Base-by-base conservation (phyloP, 1,140 invertebrate genomes). In the Megathymus violae region DNA sequence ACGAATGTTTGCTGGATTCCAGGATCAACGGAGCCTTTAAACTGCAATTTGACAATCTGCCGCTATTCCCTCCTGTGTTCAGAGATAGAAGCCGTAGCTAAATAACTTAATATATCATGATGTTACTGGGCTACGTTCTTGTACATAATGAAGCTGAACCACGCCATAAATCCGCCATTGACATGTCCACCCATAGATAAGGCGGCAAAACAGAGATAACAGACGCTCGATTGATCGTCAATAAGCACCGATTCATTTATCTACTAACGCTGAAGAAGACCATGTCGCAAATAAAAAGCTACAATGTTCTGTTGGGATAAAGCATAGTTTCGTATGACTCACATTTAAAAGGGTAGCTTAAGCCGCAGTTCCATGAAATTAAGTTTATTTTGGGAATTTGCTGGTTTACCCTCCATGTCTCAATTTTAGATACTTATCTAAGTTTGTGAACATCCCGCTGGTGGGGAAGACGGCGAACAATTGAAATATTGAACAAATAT, bases 211-310 rank as follows among this genome's bases (percentile, higher is more conserved):
- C 62, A 75, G 66, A 75, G 72, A 75, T 75, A 75, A 75, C 69
- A 62, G 59, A 67, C 65, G 59, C 61, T 66, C 69, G 69, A 77
- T 74, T 74, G 74, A 77, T 77, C 71, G 66, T 67, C 68, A 74
- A 77, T 71, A 72, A 77, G 66, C 65, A 69, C 69, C 67, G 71
- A 71, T 74, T 74, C 69, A 77, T 77, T 74, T 77, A 74, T 74
- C 62, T 71, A 64, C 36, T 63, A 52, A 46, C 22, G 25, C 25
- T 58, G n/a, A 46, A 58, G 41, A 64, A 68, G 43, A 10, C 15
- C 2, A 1, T 19, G n/a, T 10, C 11, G 15, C 25, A 7, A 48
- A 19, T 0, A 43, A 38, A 27, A 59, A 61, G 46, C 31, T 38
- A 69, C 66, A 38, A n/a, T 71, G 62, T 48, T 13, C 0, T 6